Percentiles rank a stretch among this genome's conserved stretches.
These are phyloP conservation scores for Copidosoma aretas DNA, from an alignment of 2,888 invertebrate species.

Conservation along the genomic window DNA sequence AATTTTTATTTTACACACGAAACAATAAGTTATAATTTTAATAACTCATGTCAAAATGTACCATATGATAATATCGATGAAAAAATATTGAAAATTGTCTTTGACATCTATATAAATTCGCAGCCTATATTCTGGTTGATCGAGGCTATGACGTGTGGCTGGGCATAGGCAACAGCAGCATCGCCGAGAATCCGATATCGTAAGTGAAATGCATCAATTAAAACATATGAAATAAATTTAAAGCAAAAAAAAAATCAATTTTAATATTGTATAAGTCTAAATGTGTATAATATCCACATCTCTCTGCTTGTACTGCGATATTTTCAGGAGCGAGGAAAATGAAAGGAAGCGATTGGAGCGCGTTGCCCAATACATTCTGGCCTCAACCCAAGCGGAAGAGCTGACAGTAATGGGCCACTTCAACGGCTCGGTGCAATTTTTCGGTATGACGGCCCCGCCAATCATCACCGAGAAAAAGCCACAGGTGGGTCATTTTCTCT, in stretches of 20 bases:
- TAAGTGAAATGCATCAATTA: constrained; percentile 23
- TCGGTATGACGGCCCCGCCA: constrained; percentile 46
- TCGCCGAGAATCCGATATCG: constrained; percentile 41
- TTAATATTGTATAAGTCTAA: too few relatives aligned
- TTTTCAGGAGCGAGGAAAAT: constrained; percentile 45
- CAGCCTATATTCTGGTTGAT: constrained; percentile 54
- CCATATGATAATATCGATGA: too few relatives aligned
- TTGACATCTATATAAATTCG: constrained; percentile 15
- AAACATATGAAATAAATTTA: too few relatives aligned
- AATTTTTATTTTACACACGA: background rate
- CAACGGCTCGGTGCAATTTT: constrained; percentile 50
- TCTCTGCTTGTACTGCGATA: background rate
- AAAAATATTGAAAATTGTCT: background rate
- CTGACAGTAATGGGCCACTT: constrained; percentile 53
- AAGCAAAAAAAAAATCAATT: too few relatives aligned
- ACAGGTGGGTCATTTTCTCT: constrained; percentile 25
- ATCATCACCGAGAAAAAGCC: constrained; percentile 30
- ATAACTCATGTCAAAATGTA: too few relatives aligned
- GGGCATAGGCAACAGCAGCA: constrained; percentile 49
- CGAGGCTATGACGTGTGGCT: constrained; percentile 55
- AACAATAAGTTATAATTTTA: background rate
- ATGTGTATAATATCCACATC: background rate
- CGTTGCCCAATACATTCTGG: constrained; percentile 49
- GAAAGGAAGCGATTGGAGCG: constrained; percentile 48
- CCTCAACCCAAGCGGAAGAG: constrained; percentile 48